A percentile compares a stretch with the other conserved stretches of the same genome.
Evolutionary conservation across 2,888 invertebrate species (phyloP).

Genomic region (Malthinus flaveolus): DNA sequence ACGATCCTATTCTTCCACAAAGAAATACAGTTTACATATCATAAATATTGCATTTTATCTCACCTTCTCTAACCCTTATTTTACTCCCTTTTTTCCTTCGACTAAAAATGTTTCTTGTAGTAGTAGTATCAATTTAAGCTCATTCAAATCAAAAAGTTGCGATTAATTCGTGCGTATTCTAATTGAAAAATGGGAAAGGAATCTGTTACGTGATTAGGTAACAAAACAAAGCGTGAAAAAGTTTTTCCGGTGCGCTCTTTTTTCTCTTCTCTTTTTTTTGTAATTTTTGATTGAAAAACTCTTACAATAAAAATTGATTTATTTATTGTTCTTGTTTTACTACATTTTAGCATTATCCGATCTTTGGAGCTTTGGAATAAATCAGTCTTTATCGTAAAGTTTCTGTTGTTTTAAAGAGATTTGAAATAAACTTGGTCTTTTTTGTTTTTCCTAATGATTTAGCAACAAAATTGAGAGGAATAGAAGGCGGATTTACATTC

Average conservation of each 20-base stretch:
- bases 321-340: slow-evolving; percentile 7
- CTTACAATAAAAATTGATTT: neutral
- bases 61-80: slow-evolving; percentile 14
- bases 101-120: too few relatives aligned
- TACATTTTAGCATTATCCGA: slow-evolving; percentile 7
- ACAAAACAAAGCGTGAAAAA: too few relatives aligned
- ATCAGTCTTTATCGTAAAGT: slow-evolving; percentile 8
- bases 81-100: neutral
- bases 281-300: neutral
- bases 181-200: too few relatives aligned
- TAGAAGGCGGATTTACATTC: too few relatives aligned
- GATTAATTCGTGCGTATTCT: too few relatives aligned
- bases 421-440: slow-evolving; percentile 3
- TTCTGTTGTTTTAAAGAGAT: slow-evolving; percentile 7
- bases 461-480: neutral
- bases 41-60: slow-evolving; percentile 35
- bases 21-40: slow-evolving; percentile 49
- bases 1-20: slow-evolving; percentile 44
- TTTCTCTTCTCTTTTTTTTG: neutral
- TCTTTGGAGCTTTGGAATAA: slow-evolving; percentile 6
- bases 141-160: too few relatives aligned
- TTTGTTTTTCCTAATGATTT: slow-evolving; percentile 6
- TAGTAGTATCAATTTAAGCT: too few relatives aligned
- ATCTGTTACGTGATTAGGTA: too few relatives aligned
- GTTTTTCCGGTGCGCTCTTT: too few relatives aligned